Percentiles rank a stretch among this genome's conserved stretches.
Evolutionary conservation across 2,113 vertebrate species (phyloP).

Genomic region (Oryzias curvinotus): DNA sequence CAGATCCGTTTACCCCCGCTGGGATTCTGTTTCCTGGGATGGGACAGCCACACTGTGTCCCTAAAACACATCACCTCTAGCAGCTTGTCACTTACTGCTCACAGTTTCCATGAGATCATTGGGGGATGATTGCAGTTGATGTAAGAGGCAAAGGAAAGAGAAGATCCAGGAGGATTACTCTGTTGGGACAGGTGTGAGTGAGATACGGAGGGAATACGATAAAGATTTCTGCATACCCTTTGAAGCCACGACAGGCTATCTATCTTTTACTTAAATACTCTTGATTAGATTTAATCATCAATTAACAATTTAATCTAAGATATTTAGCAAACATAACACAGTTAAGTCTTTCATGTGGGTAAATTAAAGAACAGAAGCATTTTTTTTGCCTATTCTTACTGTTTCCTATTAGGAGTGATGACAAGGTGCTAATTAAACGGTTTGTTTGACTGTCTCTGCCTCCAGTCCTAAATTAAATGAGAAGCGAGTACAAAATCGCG

Average conservation of each 20-base stretch:
- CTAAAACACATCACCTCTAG: constrained; percentile 59
- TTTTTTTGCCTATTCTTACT: constrained; percentile 36
- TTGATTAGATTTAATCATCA: background rate
- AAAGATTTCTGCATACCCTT: background rate
- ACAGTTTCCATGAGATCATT: constrained; percentile 70
- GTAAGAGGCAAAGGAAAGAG: constrained; percentile 36
- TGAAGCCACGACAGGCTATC: no score
- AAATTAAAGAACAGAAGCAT: constrained; percentile 12
- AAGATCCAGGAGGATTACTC: constrained; percentile 4
- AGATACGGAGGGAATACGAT: background rate
- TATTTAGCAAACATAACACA: background rate
- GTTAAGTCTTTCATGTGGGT: constrained; percentile 13
- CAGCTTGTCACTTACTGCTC: constrained; percentile 39
- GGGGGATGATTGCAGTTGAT: constrained; percentile 42
- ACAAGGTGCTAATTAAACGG: constrained; percentile 58
- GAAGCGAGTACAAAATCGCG: constrained; percentile 62
- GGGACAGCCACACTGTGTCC: constrained; percentile 44
- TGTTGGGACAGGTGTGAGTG: background rate
- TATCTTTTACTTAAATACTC: background rate
- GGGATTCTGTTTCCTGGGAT: constrained; percentile 68
- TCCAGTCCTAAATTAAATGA: constrained; percentile 57
- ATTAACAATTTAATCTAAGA: background rate
- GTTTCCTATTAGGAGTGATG: constrained; percentile 28
- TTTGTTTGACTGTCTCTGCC: constrained; percentile 49
- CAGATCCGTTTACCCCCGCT: constrained; percentile 68